phyloP scores from a whole-genome alignment of 2,888 invertebrate species.

The Ochropleura plecta region DNA sequence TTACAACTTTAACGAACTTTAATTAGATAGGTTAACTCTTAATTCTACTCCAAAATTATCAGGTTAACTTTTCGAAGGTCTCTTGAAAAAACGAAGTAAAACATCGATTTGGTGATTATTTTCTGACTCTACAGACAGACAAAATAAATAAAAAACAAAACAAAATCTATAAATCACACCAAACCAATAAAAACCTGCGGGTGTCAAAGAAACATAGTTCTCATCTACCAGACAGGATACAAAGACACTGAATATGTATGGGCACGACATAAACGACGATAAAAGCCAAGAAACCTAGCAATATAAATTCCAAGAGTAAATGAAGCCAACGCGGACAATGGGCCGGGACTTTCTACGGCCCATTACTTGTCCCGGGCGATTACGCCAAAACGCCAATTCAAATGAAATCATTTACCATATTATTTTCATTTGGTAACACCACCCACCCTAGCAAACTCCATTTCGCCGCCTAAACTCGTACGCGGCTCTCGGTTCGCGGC shows the following conservation, averaged over 20 bases:
- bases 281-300: slow-evolving; percentile 79
- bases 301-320: slow-evolving; percentile 85
- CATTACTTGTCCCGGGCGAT: slow-evolving; percentile 84
- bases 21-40: too few species aligned
- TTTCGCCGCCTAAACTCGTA: slow-evolving; percentile 84
- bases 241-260: slow-evolving; percentile 84
- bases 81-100: neutral
- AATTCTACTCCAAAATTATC: neutral
- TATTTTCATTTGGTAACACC: slow-evolving; percentile 74
- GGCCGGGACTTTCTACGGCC: slow-evolving; percentile 80
- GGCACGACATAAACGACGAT: slow-evolving; percentile 77
- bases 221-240: slow-evolving; percentile 75
- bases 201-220: slow-evolving; percentile 73
- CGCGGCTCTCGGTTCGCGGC: slow-evolving; percentile 72
- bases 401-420: slow-evolving; percentile 89
- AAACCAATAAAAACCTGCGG: slow-evolving; percentile 66
- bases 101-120: neutral
- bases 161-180: slow-evolving; percentile 56
- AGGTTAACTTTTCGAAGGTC: neutral
- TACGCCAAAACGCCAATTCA: slow-evolving; percentile 83
- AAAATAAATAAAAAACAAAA: slow-evolving; percentile 21
- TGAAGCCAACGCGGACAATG: slow-evolving; percentile 84
- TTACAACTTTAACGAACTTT: too few species aligned
- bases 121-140: neutral
- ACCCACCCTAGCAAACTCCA: slow-evolving; percentile 81